A percentile compares a stretch with the other conserved stretches of the same genome.
These are phyloP conservation scores for Ictalurus punctatus DNA, from an alignment of 2,113 vertebrate species.

Conservation along the genomic window DNA sequence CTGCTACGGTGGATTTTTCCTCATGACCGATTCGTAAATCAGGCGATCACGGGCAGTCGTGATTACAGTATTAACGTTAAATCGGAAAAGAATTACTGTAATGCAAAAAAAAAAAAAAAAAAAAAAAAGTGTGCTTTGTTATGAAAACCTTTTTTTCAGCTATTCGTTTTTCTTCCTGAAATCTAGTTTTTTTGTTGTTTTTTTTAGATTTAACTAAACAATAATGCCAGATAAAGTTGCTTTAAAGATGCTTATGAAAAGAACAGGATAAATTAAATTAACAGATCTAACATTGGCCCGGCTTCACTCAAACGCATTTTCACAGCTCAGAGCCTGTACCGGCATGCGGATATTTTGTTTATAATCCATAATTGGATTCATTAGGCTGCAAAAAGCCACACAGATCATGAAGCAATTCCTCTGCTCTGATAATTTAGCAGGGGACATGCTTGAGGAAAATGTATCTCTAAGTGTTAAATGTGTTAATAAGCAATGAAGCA, in stretches of 20 bases:
- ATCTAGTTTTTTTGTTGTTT: background rate
- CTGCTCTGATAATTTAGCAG: background rate
- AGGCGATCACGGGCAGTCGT: background rate
- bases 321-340: background rate
- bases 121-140: background rate
- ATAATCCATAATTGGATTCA: conserved; percentile 16
- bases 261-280: background rate
- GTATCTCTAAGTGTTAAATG: conserved; percentile 29
- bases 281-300: background rate
- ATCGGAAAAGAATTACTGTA: background rate
- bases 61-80: background rate
- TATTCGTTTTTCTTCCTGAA: background rate
- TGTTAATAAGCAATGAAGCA: conserved; percentile 35
- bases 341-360: background rate
- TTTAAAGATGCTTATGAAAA: background rate
- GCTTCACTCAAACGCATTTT: background rate
- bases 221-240: too few species aligned
- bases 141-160: background rate
- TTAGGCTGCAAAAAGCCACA: conserved; percentile 13
- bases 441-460: conserved; percentile 29
- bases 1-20: background rate
- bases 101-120: background rate
- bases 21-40: background rate
- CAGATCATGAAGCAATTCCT: conserved; percentile 1
- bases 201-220: background rate